Conservation (phyloP, 2,797 vertebrate species). For the Hafferia zeledoni region DNA sequence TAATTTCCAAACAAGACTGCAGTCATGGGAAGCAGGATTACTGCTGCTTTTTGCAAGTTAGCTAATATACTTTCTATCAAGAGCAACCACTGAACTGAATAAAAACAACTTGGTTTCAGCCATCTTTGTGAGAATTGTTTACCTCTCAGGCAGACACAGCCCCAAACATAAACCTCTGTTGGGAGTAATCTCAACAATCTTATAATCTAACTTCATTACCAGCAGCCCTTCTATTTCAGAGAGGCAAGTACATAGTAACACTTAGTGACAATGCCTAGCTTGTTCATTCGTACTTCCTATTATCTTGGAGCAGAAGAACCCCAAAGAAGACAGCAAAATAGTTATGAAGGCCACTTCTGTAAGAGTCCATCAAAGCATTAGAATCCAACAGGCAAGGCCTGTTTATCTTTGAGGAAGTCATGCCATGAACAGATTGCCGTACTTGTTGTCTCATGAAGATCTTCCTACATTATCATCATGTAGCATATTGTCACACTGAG, state of each 20-base stretch:
- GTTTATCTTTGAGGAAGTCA: neutral
- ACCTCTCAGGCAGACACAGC: neutral
- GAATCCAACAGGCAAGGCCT: neutral
- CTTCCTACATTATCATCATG: rapidly evolving
- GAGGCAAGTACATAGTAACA: neutral
- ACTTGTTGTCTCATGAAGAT: neutral
- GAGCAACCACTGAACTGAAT: neutral
- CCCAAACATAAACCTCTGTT: neutral
- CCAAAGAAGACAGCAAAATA: neutral
- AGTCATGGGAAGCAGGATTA: neutral
- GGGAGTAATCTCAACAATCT: neutral
- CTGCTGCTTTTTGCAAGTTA: neutral
- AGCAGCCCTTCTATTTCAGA: neutral
- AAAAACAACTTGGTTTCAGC: neutral
- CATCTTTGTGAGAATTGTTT: neutral
- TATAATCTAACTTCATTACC: neutral
- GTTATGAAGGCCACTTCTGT: neutral
- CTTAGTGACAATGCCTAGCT: neutral
- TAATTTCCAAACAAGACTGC: neutral
- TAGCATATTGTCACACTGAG: neutral
- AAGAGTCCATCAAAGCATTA: neutral
- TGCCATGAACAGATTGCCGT: rapidly evolving
- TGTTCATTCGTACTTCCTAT: neutral
- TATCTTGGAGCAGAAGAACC: neutral
- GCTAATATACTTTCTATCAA: neutral